Percentiles rank a stretch among this genome's conserved stretches.
phyloP scores from a whole-genome alignment of 2,113 vertebrate species.

The Planiliza haematocheilus region DNA sequence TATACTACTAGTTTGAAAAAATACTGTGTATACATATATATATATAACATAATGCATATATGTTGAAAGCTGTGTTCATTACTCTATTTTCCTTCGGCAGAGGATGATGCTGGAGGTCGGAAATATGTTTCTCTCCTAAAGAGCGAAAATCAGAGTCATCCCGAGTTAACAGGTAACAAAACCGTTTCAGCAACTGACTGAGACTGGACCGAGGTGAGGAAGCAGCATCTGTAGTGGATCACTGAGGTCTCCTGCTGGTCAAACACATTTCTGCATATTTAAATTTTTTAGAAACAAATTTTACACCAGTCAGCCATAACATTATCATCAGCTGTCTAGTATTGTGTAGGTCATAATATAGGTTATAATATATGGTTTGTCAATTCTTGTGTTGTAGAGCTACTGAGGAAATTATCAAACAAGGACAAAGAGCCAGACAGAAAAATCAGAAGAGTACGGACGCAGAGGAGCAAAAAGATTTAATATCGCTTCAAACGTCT shows the following conservation, averaged over 20 bases:
- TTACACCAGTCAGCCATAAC: too few species aligned
- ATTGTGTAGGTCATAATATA: too few species aligned
- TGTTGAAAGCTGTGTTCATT: background rate
- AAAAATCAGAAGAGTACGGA: constrained; percentile 49
- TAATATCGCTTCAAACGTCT: background rate
- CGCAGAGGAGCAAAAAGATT: constrained; percentile 45
- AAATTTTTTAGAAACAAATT: too few species aligned
- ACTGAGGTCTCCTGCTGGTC: constrained; percentile 49
- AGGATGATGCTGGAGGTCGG: constrained; percentile 51
- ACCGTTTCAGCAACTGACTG: background rate
- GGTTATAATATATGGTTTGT: background rate
- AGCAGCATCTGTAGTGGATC: background rate
- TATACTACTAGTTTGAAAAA: too few species aligned
- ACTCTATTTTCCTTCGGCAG: constrained; percentile 52
- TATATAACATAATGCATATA: too few species aligned
- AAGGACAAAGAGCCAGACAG: constrained; percentile 57
- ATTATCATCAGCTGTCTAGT: too few species aligned
- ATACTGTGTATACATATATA: background rate
- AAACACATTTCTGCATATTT: background rate
- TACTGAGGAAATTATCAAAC: constrained; percentile 76
- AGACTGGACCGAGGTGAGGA: too few species aligned
- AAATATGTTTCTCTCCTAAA: constrained; percentile 76
- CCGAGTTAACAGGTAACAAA: constrained; percentile 72
- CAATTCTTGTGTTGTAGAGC: constrained; percentile 48
- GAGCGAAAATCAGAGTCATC: constrained; percentile 67